phyloP scores from a whole-genome alignment of 2,113 vertebrate species.

The Dipodomys merriami region DNA sequence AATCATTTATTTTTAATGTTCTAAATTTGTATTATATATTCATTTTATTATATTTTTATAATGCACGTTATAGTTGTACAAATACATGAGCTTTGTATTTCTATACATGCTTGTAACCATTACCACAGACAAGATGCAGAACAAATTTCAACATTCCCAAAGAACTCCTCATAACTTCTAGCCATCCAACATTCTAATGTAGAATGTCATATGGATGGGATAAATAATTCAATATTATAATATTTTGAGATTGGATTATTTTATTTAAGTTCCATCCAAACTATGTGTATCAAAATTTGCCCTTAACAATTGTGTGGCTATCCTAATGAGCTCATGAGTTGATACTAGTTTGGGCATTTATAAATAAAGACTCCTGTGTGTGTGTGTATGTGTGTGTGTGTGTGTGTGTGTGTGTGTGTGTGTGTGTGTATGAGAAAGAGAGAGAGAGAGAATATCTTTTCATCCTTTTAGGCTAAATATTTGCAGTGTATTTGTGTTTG shows the following conservation, averaged over 20 bases:
- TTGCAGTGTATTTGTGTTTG: not conserved
- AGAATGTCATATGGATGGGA: not conserved
- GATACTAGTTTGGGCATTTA: not conserved
- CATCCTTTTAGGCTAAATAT: not conserved
- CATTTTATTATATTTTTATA: not conserved
- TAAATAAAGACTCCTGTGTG: not conserved
- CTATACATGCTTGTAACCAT: not conserved
- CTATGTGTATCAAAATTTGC: not conserved
- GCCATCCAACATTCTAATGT: not conserved
- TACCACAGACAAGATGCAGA: not conserved
- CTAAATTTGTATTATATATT: not conserved
- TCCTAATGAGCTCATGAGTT: not conserved
- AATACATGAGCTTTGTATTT: not conserved
- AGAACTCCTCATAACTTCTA: not conserved
- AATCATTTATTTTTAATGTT: not conserved
- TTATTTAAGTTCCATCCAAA: not conserved
- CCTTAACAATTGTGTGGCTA: not conserved
- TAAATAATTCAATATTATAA: not conserved
- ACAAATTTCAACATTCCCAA: conserved; percentile 20
- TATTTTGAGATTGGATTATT: not conserved
- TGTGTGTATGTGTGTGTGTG: not conserved
- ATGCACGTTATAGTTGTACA: not conserved
- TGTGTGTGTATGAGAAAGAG: too few relatives aligned
- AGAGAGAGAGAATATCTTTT: not conserved
- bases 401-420: too few relatives aligned